These are phyloP conservation scores for Mormyrops attenuatus DNA, from an alignment of 2,797 vertebrate genomes.

Conservation along the genomic window DNA sequence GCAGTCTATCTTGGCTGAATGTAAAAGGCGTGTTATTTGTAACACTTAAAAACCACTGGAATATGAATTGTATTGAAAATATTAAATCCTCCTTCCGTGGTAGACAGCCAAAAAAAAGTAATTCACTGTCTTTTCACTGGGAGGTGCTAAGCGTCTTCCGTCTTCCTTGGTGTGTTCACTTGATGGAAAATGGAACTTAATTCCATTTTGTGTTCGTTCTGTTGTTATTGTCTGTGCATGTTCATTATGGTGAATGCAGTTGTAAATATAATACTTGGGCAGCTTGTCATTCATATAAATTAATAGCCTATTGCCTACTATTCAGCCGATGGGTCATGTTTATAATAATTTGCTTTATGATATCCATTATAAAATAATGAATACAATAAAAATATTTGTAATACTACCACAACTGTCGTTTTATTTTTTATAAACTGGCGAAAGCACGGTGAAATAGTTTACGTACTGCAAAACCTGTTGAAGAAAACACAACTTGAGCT, in stretches of 20 bases:
- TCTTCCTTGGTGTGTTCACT: neutral
- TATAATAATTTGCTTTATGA: neutral
- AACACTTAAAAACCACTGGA: neutral
- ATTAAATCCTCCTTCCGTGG: neutral
- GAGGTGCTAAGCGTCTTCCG: neutral
- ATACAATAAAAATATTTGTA: neutral
- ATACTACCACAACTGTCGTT: neutral
- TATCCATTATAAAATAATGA: neutral
- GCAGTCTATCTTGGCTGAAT: neutral
- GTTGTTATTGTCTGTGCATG: neutral
- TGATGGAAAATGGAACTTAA: neutral
- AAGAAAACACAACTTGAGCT: neutral
- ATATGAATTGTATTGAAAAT: neutral
- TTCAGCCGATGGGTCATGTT: neutral
- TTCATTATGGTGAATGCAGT: neutral
- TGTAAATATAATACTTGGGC: neutral
- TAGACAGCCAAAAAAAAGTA: neutral
- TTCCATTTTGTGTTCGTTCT: neutral
- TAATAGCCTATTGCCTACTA: neutral
- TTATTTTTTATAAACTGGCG: neutral
- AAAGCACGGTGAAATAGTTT: neutral
- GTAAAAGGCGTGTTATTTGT: neutral
- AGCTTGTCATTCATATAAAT: neutral
- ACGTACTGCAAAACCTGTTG: neutral
- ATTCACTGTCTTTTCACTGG: slow-evolving; percentile 10